These are phyloP conservation scores for Scopus umbretta DNA, from an alignment of 2,113 vertebrate species.

Conservation along the genomic window DNA sequence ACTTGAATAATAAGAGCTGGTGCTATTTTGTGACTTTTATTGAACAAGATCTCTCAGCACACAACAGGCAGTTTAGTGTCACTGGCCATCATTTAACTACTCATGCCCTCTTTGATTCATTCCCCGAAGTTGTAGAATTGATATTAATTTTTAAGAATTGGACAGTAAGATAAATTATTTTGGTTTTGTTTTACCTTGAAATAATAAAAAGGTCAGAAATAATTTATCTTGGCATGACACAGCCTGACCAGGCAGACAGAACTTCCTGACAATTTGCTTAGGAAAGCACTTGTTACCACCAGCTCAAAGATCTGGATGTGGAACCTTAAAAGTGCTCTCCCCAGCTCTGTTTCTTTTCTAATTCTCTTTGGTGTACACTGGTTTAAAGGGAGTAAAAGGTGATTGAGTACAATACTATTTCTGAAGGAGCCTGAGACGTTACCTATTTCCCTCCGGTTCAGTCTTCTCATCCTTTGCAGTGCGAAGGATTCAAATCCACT, in stretches of 20 bases:
- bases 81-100: neutral
- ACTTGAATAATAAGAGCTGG: neutral
- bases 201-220: constrained; percentile 14
- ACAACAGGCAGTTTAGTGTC: neutral
- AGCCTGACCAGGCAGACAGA: neutral
- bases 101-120: neutral
- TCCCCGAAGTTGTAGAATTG: neutral
- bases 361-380: neutral
- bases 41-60: neutral
- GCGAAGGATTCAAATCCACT: neutral
- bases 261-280: neutral
- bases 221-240: neutral
- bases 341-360: neutral
- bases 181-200: neutral
- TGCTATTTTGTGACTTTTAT: neutral
- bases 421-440: neutral
- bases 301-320: neutral
- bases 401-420: neutral
- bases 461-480: neutral
- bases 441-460: neutral
- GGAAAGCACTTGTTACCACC: neutral
- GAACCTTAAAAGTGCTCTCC: neutral
- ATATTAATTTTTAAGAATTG: constrained; percentile 16
- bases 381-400: neutral
- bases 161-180: neutral